Evolutionary conservation across 1,140 invertebrate genomes (phyloP).

Genomic region (Stegodyphus mimosarum): DNA sequence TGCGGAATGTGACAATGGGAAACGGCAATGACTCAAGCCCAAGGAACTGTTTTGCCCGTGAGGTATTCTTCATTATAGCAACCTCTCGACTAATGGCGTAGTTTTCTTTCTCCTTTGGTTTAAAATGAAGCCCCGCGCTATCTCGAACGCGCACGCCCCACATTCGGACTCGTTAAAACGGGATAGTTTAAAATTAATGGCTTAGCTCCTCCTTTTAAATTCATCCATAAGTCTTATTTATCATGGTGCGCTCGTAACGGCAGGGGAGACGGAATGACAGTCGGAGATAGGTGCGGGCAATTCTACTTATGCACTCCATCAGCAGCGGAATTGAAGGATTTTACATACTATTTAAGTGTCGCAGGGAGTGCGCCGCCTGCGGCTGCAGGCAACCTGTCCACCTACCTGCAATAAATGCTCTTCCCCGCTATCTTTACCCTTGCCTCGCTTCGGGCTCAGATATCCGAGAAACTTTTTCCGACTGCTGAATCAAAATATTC

Average conservation of each 20-base stretch:
- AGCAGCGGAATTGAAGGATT: conserved; percentile 26
- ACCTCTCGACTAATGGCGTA: conserved; percentile 61
- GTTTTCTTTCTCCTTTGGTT: conserved; percentile 62
- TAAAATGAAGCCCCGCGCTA: conserved; percentile 53
- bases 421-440: not conserved
- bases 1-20: conserved; percentile 62
- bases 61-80: conserved; percentile 61
- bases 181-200: conserved; percentile 62
- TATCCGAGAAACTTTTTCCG: conserved; percentile 47
- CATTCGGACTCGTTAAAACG: conserved; percentile 61
- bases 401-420: conserved; percentile 16
- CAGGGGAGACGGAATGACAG: conserved; percentile 45
- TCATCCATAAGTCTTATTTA: conserved; percentile 62
- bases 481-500: conserved; percentile 17
- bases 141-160: conserved; percentile 34
- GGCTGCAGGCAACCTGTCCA: not conserved
- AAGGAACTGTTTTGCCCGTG: conserved; percentile 55
- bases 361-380: not conserved
- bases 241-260: conserved; percentile 54
- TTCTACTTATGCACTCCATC: conserved; percentile 23
- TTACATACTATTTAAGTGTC: conserved; percentile 56
- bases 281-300: conserved; percentile 55
- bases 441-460: conserved; percentile 9
- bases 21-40: conserved; percentile 61
- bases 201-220: conserved; percentile 61